Conservation (phyloP, 2,113 vertebrate species). For the Baryphthengus martii region DNA sequence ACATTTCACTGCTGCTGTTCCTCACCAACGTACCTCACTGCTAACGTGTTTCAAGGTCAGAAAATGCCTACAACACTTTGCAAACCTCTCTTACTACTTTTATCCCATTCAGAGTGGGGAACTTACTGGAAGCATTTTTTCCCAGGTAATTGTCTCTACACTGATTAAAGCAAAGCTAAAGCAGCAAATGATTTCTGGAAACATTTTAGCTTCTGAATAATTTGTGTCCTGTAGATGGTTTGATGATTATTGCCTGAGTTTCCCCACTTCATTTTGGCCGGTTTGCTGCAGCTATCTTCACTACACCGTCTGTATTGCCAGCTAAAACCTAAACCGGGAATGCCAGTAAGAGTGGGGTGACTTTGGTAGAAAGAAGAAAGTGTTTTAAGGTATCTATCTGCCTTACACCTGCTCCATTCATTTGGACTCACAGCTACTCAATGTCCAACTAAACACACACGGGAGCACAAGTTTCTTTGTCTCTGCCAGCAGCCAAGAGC, state of each 20-base stretch:
- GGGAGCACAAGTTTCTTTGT: background rate
- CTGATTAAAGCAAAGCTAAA: background rate
- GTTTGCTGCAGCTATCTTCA: background rate
- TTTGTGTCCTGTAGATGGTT: background rate
- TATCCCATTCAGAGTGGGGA: background rate
- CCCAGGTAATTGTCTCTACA: background rate
- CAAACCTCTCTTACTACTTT: background rate
- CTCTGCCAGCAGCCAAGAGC: background rate
- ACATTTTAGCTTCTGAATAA: background rate
- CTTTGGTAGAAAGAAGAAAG: background rate
- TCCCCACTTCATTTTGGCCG: background rate
- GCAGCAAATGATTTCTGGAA: background rate
- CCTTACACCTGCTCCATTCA: background rate
- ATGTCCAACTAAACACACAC: background rate
- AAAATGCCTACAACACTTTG: background rate
- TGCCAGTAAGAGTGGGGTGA: background rate
- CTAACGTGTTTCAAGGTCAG: background rate
- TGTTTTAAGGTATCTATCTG: background rate
- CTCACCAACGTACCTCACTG: background rate
- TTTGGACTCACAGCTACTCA: background rate
- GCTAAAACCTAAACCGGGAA: background rate
- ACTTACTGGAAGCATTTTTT: background rate
- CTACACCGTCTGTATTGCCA: background rate
- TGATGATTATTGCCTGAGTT: background rate
- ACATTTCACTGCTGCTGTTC: constrained; percentile 41